These are phyloP conservation scores for Drosophila nasuta DNA, from an alignment of 1,140 invertebrate species.

Conservation along the genomic window DNA sequence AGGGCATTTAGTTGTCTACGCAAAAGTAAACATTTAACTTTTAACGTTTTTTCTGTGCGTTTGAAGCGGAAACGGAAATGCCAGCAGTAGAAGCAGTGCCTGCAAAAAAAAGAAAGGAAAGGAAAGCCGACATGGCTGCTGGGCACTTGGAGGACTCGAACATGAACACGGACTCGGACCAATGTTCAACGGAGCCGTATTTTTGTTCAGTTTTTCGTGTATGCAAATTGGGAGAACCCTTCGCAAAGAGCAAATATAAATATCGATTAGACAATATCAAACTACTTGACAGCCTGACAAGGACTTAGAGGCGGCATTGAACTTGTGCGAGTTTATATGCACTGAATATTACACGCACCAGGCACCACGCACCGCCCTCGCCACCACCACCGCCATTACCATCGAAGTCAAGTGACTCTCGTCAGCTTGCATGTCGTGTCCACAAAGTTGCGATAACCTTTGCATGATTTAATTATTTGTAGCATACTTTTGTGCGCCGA, in stretches of 20 bases:
- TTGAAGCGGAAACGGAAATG: conserved; percentile 71
- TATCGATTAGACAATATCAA: conserved; percentile 79
- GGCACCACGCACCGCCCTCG: background rate
- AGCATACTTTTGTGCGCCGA: conserved; percentile 74
- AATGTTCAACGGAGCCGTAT: conserved; percentile 21
- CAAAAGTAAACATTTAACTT: conserved; percentile 31
- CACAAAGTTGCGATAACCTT: conserved; percentile 58
- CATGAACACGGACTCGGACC: conserved; percentile 11
- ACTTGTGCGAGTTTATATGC: conserved; percentile 59
- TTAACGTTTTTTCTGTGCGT: conserved; percentile 37
- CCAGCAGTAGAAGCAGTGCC: conserved; percentile 32
- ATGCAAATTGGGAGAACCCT: conserved; percentile 62
- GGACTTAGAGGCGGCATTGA: conserved; percentile 66
- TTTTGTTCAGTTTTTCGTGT: conserved; percentile 31
- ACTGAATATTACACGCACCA: background rate
- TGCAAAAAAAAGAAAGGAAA: conserved; percentile 6
- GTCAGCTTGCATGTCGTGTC: conserved; percentile 37
- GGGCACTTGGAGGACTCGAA: conserved; percentile 27
- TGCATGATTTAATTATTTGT: conserved; percentile 82
- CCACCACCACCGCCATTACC: background rate
- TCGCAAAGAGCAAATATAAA: conserved; percentile 55
- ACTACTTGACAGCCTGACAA: conserved; percentile 71
- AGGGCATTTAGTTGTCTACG: conserved; percentile 24
- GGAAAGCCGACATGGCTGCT: conserved; percentile 34
- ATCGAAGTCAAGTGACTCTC: background rate